Conservation (phyloP, 2,888 invertebrate species). For the Rugalucina vietnamica region DNA sequence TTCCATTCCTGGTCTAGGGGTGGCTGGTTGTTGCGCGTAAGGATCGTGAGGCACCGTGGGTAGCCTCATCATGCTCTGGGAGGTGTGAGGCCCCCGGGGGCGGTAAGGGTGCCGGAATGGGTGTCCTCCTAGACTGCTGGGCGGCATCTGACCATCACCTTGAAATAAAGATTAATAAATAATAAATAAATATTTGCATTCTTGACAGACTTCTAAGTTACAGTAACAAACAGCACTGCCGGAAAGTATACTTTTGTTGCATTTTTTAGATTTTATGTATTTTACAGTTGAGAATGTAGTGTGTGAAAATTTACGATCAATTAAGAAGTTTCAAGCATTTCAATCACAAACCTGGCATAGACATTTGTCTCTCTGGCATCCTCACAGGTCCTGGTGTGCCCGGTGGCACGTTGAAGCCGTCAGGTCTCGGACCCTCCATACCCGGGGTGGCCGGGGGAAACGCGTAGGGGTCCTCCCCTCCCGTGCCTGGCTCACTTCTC, state of each 20-base stretch:
- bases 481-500: constrained; percentile 37
- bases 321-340: too few species aligned
- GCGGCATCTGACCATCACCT: constrained; percentile 40
- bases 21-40: constrained; percentile 48
- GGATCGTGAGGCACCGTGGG: constrained; percentile 36
- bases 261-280: too few species aligned
- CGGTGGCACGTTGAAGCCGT: constrained; percentile 75
- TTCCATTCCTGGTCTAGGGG: constrained; percentile 65
- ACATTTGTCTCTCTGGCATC: constrained; percentile 28
- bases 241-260: too few species aligned
- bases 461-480: constrained; percentile 84
- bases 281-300: too few species aligned
- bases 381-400: constrained; percentile 68
- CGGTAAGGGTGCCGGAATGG: constrained; percentile 63
- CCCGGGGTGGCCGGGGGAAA: constrained; percentile 41
- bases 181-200: too few species aligned
- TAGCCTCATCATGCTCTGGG: constrained; percentile 38
- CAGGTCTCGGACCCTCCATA: constrained; percentile 38
- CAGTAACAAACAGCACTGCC: too few species aligned
- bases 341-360: constrained; percentile 38
- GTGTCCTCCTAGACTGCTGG: constrained; percentile 11
- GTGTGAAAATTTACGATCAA: too few species aligned
- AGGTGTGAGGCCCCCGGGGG: constrained; percentile 40
- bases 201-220: too few species aligned
- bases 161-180: too few species aligned